Base-by-base conservation (phyloP, 2,113 vertebrate species). In the Danionella cerebrum region DNA sequence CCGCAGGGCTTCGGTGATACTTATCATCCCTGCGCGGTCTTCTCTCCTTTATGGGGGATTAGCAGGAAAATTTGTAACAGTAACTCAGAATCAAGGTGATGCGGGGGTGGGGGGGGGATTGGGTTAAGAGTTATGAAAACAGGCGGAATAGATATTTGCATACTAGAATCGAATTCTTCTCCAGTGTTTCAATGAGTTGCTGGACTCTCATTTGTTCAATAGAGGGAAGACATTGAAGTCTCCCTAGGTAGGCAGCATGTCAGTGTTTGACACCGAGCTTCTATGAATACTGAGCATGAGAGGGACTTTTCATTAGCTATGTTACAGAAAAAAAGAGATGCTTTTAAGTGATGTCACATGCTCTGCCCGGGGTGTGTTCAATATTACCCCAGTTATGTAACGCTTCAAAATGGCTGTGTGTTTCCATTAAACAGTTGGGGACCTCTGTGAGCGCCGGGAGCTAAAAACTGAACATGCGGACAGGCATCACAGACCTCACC, bases 181-280 rank as follows among this genome's bases (percentile, higher is more conserved):
- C n/a, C n/a, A n/a, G n/a, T n/a, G n/a, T n/a, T n/a, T n/a, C n/a
- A n/a, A n/a, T n/a, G n/a, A n/a, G n/a, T n/a, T n/a, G n/a, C n/a
- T n/a, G n/a, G n/a, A n/a, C n/a, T n/a, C n/a, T n/a, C n/a, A n/a
- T n/a, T n/a, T n/a, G n/a, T n/a, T n/a, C n/a, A n/a, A n/a, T n/a
- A n/a, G n/a, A n/a, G n/a, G n/a, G n/a, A n/a, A n/a, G n/a, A 62
- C 57, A 80, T 84, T 79, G 84, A 85, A 82, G 83, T 85, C 77
- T 83, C 84, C 81, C 87, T 84, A 83, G 53, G 76, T 52, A 52
- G 14, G 31, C 50, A 14, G 25, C 4, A 5, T 16, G 7, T 16
- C 0, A 16, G 14, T 14, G 14, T 42, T n/a, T 42, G 19, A 14
- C 27, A 35, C 16, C 39, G 33, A 24, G 25, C 47, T n/a, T 21